Conservation (phyloP, 2,113 vertebrate genomes). For the Pomatorhinus ruficollis region DNA sequence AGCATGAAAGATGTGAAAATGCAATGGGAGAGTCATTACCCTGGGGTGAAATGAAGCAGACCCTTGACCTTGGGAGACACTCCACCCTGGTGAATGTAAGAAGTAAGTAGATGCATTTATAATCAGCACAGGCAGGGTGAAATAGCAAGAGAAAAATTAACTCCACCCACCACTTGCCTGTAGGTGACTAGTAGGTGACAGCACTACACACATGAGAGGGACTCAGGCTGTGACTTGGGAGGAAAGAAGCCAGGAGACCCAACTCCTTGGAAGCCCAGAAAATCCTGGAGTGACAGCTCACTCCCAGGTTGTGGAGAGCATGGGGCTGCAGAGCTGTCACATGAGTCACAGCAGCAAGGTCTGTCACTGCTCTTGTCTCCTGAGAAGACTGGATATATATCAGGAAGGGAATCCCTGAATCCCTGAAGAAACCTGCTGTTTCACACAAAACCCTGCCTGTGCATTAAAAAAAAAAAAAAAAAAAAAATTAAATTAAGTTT, state of each 20-base stretch:
- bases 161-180: background rate
- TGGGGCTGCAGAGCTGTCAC: background rate
- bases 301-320: background rate
- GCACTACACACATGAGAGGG: accelerated
- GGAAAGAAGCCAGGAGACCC: background rate
- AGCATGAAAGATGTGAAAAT: background rate
- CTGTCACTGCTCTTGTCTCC: background rate
- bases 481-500: too few relatives aligned
- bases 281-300: background rate
- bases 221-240: background rate
- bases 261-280: background rate
- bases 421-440: background rate
- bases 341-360: background rate
- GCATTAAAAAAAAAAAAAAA: background rate
- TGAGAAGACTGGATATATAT: background rate
- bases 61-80: accelerated
- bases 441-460: background rate
- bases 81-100: accelerated
- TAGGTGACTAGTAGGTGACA: background rate
- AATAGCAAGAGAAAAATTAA: background rate
- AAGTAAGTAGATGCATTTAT: background rate
- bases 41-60: background rate
- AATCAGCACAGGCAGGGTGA: background rate
- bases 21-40: accelerated
- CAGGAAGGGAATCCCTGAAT: background rate